Conservation (phyloP, 2,113 vertebrate species). For the Elaphurus davidianus region DNA sequence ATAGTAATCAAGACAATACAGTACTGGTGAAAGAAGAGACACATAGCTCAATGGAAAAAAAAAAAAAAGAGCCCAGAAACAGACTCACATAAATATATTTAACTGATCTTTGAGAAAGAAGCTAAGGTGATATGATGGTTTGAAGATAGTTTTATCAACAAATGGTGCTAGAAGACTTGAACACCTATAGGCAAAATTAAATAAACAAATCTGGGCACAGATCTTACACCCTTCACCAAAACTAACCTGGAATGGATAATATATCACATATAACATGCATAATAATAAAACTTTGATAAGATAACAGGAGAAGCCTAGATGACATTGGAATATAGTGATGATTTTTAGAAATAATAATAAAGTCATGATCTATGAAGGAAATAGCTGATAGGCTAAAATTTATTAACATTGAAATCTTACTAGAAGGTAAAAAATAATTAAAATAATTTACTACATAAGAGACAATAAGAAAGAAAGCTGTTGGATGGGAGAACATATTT, state of each 20-base stretch:
- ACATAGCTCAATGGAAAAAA: neutral
- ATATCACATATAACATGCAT: neutral
- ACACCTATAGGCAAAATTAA: neutral
- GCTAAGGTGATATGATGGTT: neutral
- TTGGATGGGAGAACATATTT: neutral
- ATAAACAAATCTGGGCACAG: neutral
- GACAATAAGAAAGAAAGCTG: neutral
- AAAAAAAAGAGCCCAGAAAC: neutral
- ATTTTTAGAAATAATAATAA: neutral
- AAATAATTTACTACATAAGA: neutral
- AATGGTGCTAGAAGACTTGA: neutral
- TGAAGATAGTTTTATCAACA: neutral
- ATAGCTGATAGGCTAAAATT: neutral
- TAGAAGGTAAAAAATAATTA: neutral
- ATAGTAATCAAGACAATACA: neutral
- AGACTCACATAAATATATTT: neutral
- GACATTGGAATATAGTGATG: neutral
- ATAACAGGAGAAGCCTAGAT: neutral
- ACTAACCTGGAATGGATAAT: neutral
- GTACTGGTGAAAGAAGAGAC: neutral
- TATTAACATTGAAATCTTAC: neutral
- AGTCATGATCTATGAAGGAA: neutral
- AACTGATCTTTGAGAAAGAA: neutral
- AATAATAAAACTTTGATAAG: neutral
- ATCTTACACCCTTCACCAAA: neutral